A percentile compares a stretch with the other conserved stretches of the same genome.
These are phyloP conservation scores for Strigamia transsilvanica DNA, from an alignment of 2,888 invertebrate species.

Conservation along the genomic window DNA sequence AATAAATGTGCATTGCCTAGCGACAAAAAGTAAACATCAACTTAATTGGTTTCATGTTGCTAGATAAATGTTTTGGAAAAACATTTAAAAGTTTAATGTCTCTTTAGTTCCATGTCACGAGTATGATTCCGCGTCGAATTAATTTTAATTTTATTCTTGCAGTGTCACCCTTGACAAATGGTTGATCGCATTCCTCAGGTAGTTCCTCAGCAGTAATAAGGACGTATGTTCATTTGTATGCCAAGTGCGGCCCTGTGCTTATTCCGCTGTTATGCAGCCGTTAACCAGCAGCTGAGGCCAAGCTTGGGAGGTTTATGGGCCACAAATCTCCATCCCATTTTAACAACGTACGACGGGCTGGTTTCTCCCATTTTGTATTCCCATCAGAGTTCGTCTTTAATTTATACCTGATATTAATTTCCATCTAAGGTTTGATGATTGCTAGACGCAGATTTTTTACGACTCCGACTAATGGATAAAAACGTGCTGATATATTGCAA, in stretches of 20 bases:
- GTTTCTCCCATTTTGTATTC: constrained; percentile 6
- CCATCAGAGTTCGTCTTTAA: constrained; percentile 10
- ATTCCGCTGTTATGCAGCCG: constrained; percentile 45
- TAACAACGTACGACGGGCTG: neutral
- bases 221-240: constrained; percentile 41
- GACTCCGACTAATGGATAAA: constrained; percentile 10
- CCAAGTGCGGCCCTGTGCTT: constrained; percentile 28
- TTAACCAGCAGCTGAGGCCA: constrained; percentile 48
- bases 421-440: constrained; percentile 38
- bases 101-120: neutral
- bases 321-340: constrained; percentile 48
- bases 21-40: constrained; percentile 16
- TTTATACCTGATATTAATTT: constrained; percentile 37
- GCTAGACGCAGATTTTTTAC: neutral
- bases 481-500: neutral
- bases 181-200: constrained; percentile 48
- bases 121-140: neutral
- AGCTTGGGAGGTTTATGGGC: constrained; percentile 43
- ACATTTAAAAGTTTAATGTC: constrained; percentile 9
- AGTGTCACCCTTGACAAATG: constrained; percentile 16
- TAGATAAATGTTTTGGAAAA: neutral
- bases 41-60: constrained; percentile 20
- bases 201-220: constrained; percentile 35
- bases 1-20: neutral
- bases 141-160: constrained; percentile 12